Conservation (phyloP, 2,113 vertebrate genomes). For the Gadus chalcogrammus region DNA sequence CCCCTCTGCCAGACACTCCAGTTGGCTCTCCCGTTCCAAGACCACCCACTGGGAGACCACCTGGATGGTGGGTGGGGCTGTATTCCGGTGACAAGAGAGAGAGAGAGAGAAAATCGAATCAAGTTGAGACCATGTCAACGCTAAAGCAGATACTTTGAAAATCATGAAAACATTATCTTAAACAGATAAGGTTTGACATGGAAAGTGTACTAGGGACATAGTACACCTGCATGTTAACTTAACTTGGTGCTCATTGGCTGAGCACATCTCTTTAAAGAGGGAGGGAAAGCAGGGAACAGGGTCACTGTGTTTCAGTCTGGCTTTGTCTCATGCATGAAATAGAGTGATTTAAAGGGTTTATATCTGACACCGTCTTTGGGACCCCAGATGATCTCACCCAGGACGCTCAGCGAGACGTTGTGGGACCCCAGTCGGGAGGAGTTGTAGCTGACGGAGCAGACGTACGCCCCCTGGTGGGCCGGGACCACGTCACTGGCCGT, state of each 20-base stretch:
- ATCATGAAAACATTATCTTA: no score
- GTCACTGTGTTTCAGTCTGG: no score
- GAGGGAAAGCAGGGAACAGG: no score
- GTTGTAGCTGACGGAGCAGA: constrained; percentile 64
- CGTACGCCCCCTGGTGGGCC: constrained; percentile 63
- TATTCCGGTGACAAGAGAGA: no score
- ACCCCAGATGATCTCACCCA: constrained; percentile 50
- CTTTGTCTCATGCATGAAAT: neutral
- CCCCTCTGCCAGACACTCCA: constrained; percentile 60
- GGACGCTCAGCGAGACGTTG: constrained; percentile 56
- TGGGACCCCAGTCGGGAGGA: constrained; percentile 29
- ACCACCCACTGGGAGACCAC: constrained; percentile 57
- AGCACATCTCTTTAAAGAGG: neutral
- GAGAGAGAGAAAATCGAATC: neutral
- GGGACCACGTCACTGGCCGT: constrained; percentile 50
- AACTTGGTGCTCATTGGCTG: no score
- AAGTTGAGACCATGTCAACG: no score
- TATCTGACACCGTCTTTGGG: neutral
- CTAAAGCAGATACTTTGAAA: no score
- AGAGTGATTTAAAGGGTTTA: neutral
- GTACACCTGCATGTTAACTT: neutral
- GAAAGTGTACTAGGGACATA: no score
- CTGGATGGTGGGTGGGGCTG: constrained; percentile 53
- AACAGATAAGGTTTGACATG: no score
- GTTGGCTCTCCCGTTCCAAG: constrained; percentile 47